Base-by-base conservation (phyloP, 37 sponge, comb jelly and placozoan genomes). In the Haliclona indistincta region DNA sequence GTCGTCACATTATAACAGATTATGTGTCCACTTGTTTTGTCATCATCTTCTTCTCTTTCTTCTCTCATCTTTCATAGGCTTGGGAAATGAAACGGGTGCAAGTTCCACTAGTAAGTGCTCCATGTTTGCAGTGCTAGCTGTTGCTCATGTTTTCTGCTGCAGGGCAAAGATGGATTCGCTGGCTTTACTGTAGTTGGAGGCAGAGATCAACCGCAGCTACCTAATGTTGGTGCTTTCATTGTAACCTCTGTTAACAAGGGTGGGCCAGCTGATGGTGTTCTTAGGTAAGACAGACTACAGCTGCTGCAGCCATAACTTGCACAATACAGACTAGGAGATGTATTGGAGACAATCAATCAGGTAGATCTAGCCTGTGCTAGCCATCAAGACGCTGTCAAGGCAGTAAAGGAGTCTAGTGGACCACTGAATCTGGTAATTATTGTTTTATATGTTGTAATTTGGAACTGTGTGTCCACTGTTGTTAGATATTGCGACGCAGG, bases 171-270 rank as follows among this genome's bases (percentile, higher is more conserved):
- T 42, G 91, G 91, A 0, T 15, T 56, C 15, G 91, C 91, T 41
- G 91, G 91, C 15, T 90, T 90, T 75, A 82, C 80, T 52, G 73
- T 90, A 1, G 82, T 85, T 33, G 91, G 91, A 38, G 91, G 91
- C 34, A 68, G 81, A 69, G 91, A 90, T 74, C 91, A 90, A 40
- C 81, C 86, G 11, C 91, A 85, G 55, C 71, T 90, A 53, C 91
- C 91, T 5, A 90, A 90, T 33, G 86, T 86, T 28, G 82, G 85
- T 1, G 81, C 91, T 8, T 63, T 90, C 73, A 81, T 90, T 43
- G 55, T 90, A 42, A 90, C 91, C 43, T 55, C 64, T 56, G 86
- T 90, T 25, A 85, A 55, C 58, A 56, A 44, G 25, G 78, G 78
- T 4, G 79, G 91, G 0, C 91, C 82, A 15, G 91, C 91, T 44